Percentiles rank a stretch among this genome's conserved stretches.
Evolutionary conservation across 2,113 vertebrate species (phyloP).

Genomic region (Marmota monax): DNA sequence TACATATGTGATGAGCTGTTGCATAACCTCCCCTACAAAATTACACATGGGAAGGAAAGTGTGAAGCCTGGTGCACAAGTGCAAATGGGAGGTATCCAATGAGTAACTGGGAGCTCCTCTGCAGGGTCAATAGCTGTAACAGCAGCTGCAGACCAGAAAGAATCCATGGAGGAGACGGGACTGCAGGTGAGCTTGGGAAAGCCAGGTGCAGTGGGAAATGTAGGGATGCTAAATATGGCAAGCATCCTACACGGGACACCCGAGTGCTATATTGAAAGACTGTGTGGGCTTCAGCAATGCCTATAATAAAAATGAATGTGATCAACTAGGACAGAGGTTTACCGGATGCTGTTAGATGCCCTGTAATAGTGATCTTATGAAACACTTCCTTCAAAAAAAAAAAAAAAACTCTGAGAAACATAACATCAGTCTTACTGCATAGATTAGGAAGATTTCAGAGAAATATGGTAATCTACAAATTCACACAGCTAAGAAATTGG

Average conservation of each 20-base stretch:
- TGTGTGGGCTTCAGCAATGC: neutral
- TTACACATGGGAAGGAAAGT: neutral
- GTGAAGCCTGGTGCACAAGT: neutral
- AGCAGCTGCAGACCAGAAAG: neutral
- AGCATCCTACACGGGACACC: neutral
- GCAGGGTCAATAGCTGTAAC: neutral
- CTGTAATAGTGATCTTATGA: neutral
- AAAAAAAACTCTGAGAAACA: neutral
- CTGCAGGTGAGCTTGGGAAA: neutral
- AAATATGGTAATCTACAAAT: neutral
- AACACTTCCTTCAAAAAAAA: neutral
- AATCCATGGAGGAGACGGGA: neutral
- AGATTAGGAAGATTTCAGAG: neutral
- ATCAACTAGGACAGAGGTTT: neutral
- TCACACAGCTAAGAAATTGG: conserved; percentile 7
- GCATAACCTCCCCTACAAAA: neutral
- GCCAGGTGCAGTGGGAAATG: neutral
- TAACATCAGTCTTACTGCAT: neutral
- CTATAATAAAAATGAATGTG: neutral
- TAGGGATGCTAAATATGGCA: neutral
- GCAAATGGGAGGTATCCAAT: neutral
- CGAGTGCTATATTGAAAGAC: neutral
- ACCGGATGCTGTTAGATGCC: neutral
- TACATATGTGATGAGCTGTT: neutral
- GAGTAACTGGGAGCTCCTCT: neutral